Percentiles rank a stretch among this genome's conserved stretches.
Conservation (phyloP, 2,888 invertebrate species). For the Pristionchus japonicus region DNA sequence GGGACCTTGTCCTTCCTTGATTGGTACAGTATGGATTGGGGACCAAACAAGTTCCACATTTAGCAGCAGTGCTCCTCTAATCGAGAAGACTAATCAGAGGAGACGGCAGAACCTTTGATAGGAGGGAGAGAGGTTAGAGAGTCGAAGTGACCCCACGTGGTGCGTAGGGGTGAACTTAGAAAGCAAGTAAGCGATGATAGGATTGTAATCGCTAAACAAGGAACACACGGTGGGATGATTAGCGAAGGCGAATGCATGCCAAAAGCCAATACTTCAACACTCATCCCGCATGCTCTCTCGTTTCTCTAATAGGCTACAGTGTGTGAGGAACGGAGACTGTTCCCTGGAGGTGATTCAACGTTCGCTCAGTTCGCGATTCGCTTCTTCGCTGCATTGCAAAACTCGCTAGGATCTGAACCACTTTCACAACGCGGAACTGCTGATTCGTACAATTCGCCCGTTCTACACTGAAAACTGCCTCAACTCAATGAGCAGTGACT, state of each 20-base stretch:
- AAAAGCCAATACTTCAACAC: too few relatives aligned
- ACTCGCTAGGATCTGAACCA: conserved; percentile 19
- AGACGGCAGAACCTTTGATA: conserved; percentile 29
- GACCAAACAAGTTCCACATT: conserved; percentile 28
- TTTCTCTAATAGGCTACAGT: not conserved
- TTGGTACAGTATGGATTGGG: not conserved
- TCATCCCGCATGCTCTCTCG: not conserved
- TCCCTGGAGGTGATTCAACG: not conserved
- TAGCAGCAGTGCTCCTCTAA: not conserved
- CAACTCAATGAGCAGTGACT: not conserved
- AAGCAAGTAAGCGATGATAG: not conserved
- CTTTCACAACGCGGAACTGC: not conserved
- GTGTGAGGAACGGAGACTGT: not conserved
- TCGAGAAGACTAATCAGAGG: conserved; percentile 38
- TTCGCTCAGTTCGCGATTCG: not conserved
- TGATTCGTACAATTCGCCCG: not conserved
- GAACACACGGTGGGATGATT: not conserved
- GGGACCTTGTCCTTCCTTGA: not conserved
- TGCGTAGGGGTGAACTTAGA: conserved; percentile 10
- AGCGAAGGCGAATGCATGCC: not conserved
- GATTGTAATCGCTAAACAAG: not conserved
- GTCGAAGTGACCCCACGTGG: conserved; percentile 17
- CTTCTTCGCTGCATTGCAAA: not conserved
- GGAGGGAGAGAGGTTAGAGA: not conserved
- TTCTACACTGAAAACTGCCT: not conserved